phyloP scores from a whole-genome alignment of 2,113 vertebrate genomes.

The Phrynosoma platyrhinos region DNA sequence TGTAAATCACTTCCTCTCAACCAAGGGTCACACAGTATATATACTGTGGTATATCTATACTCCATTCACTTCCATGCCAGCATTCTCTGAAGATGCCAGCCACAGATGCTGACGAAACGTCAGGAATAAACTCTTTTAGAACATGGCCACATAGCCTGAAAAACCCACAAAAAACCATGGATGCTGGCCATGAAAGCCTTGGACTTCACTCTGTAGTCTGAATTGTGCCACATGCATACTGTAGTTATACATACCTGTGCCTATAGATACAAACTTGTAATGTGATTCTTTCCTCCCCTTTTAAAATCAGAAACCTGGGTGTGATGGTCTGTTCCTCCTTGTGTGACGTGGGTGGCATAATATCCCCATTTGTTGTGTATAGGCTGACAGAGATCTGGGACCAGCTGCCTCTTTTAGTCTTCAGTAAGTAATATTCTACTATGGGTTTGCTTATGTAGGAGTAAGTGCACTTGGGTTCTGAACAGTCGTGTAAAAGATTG shows the following conservation, averaged over 20 bases:
- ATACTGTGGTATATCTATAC: too few species aligned
- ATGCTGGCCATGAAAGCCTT: not conserved
- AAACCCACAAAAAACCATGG: too few species aligned
- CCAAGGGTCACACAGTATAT: too few species aligned
- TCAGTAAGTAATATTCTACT: conserved; percentile 77
- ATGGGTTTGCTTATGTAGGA: rapidly evolving
- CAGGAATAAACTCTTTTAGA: too few species aligned
- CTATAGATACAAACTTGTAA: not conserved
- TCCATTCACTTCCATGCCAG: too few species aligned
- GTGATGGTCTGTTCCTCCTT: conserved; percentile 89
- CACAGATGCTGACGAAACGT: too few species aligned
- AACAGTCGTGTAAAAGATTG: too few species aligned
- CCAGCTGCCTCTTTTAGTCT: conserved; percentile 88
- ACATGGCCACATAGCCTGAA: too few species aligned
- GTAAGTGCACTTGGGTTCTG: too few species aligned
- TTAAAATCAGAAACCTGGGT: conserved; percentile 83
- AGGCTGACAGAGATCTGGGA: conserved; percentile 87
- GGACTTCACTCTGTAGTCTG: not conserved
- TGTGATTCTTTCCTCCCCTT: not conserved
- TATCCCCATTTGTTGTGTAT: conserved; percentile 90
- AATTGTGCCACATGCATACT: too few species aligned
- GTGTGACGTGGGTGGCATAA: conserved; percentile 89
- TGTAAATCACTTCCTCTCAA: too few species aligned
- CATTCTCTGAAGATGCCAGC: too few species aligned
- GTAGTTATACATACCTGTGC: not conserved